Conservation (phyloP, 2,888 invertebrate species). For the Agrotis segetum region DNA sequence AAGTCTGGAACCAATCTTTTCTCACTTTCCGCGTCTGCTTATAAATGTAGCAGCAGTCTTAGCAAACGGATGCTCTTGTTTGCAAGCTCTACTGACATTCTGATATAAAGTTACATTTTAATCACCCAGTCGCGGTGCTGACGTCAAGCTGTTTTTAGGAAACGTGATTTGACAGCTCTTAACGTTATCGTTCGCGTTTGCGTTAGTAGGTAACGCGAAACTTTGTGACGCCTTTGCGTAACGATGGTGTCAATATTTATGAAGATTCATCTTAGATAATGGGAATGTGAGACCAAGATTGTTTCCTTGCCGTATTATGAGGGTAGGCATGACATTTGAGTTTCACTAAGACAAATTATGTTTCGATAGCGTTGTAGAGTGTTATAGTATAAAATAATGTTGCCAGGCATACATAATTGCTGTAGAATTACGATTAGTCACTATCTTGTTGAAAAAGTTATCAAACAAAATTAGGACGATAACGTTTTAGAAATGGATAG, state of each 20-base stretch:
- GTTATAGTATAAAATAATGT: background rate
- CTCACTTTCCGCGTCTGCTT: slow-evolving; percentile 52
- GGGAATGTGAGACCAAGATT: slow-evolving; percentile 32
- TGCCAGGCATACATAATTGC: background rate
- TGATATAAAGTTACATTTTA: slow-evolving; percentile 79
- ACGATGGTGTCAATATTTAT: slow-evolving; percentile 48
- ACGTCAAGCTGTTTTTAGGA: slow-evolving; percentile 68
- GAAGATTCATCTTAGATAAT: slow-evolving; percentile 46
- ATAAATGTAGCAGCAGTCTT: slow-evolving; percentile 22
- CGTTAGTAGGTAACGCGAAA: slow-evolving; percentile 41
- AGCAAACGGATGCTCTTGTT: slow-evolving; percentile 65
- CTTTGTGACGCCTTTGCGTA: slow-evolving; percentile 18
- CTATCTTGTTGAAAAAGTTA: background rate
- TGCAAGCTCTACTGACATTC: slow-evolving; percentile 68
- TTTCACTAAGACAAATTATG: slow-evolving; percentile 23
- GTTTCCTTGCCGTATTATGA: slow-evolving; percentile 17
- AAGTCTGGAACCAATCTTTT: background rate
- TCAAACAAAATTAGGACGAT: too few species aligned
- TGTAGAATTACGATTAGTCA: background rate
- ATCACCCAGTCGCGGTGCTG: slow-evolving; percentile 68
- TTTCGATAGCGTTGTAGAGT: background rate
- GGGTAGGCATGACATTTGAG: slow-evolving; percentile 19
- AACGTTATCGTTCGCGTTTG: slow-evolving; percentile 24
- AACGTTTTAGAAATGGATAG: too few species aligned
- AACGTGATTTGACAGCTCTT: slow-evolving; percentile 52